phyloP scores from a whole-genome alignment of 53 echinoderm and acorn worm genomes.

The Pentamera pediparva region DNA sequence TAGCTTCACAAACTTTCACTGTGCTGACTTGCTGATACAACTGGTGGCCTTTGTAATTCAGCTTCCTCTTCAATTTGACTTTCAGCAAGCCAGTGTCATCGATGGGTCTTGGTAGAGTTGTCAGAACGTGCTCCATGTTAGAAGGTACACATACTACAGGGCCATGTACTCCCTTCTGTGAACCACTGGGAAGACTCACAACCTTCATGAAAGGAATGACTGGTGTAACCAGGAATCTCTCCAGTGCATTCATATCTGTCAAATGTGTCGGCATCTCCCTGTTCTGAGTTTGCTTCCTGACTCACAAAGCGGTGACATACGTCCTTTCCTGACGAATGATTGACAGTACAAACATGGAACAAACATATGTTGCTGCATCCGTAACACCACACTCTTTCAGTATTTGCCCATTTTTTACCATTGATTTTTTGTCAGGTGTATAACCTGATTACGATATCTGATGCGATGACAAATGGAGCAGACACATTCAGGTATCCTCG shows the following conservation, averaged over 20 bases:
- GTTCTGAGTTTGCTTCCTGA: constrained; percentile 10
- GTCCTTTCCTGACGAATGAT: neutral
- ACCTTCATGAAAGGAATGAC: constrained; percentile 51
- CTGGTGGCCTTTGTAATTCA: constrained; percentile 54
- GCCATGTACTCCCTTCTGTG: constrained; percentile 48
- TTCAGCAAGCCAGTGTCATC: constrained; percentile 40
- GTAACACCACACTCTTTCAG: too few relatives aligned
- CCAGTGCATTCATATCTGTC: neutral
- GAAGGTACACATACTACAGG: constrained; percentile 53
- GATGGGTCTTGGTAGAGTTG: constrained; percentile 25
- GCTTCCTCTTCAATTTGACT: constrained; percentile 60
- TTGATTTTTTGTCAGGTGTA: too few relatives aligned
- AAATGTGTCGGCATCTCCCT: constrained; percentile 7
- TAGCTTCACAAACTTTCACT: too few relatives aligned
- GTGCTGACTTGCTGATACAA: constrained; percentile 51
- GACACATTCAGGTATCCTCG: too few relatives aligned
- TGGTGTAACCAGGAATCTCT: constrained; percentile 40
- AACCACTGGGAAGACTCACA: constrained; percentile 38
- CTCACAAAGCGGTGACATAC: neutral
- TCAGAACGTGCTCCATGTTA: constrained; percentile 9
- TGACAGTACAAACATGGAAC: neutral
- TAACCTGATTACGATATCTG: too few relatives aligned
- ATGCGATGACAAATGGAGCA: too few relatives aligned
- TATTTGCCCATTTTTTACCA: too few relatives aligned
- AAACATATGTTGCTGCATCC: too few relatives aligned